Base-by-base conservation (phyloP, 1,140 invertebrate genomes). In the Latrodectus geometricus region DNA sequence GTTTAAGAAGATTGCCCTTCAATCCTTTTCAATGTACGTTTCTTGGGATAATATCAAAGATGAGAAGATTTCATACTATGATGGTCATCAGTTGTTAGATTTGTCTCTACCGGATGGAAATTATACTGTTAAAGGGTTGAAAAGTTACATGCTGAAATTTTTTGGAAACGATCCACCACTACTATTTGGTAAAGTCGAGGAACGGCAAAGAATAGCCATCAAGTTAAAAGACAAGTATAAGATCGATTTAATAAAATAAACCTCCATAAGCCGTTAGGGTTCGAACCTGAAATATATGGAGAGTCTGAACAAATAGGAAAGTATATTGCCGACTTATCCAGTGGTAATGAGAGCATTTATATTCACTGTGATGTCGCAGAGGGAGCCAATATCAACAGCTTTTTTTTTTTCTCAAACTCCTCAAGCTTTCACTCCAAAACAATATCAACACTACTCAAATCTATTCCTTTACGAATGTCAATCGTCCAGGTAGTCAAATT, bases 241-340 rank as follows among this genome's bases (percentile, higher is more conserved):
- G n/a, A 79, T 68, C 68, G 77, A 68, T 69, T 68, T 79, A 66
- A 48, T 68, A 8, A 68, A 79, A 20, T 56, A 48, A 68, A 79
- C 9, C 35, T 79, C 9, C 17, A 68, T 79, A 56, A 68, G 15
- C 11, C 68, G n/a, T 79, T 79, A 79, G 77, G 65, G 0, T 79
- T 79, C 68, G 77, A 79, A 79, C 21, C 56, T 65, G 68, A 79
- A 49, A 48, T 76, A 54, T 76, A 76, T 23, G n/a, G 48, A 48
- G 14, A 79, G n/a, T n/a, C n/a, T n/a, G n/a, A n/a, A n/a, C n/a
- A n/a, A n/a, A n/a, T n/a, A n/a, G n/a, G n/a, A n/a, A n/a, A n/a
- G n/a, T n/a, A n/a, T n/a, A n/a, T n/a, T n/a, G n/a, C n/a, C n/a
- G n/a, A n/a, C n/a, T n/a, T 54, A 79, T 48, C n/a, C 8, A 56